These are phyloP conservation scores for Meloe dianella DNA, from an alignment of 2,888 invertebrate species.

Conservation along the genomic window DNA sequence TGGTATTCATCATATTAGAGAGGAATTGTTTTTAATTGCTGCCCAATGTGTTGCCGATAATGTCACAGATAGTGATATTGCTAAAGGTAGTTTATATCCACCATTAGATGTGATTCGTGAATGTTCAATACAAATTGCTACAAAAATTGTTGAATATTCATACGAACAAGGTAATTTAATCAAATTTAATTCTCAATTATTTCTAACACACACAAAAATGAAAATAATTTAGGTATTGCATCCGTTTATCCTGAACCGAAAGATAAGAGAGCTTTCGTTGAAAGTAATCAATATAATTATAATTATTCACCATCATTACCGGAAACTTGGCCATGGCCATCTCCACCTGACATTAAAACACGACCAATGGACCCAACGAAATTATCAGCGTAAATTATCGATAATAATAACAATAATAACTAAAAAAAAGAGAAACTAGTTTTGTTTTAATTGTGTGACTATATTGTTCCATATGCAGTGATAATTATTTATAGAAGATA, in stretches of 20 bases:
- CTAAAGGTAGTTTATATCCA: constrained; percentile 89
- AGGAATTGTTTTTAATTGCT: constrained; percentile 91
- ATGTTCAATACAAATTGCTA: constrained; percentile 89
- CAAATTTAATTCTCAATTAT: too few species aligned
- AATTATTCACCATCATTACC: constrained; percentile 82
- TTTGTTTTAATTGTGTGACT: too few species aligned
- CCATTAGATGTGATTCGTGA: constrained; percentile 68
- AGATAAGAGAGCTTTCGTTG: constrained; percentile 74
- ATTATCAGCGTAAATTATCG: constrained; percentile 44
- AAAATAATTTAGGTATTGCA: constrained; percentile 84
- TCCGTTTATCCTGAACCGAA: constrained; percentile 86
- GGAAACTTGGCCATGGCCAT: constrained; percentile 68
- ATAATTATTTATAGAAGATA: constrained; percentile 8
- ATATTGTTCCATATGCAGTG: constrained; percentile 12
- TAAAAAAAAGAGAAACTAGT: too few species aligned
- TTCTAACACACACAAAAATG: too few species aligned
- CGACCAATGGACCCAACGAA: constrained; percentile 52
- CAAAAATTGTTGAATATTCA: constrained; percentile 78
- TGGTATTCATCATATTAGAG: constrained; percentile 87
- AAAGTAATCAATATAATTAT: constrained; percentile 77
- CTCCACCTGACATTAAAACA: constrained; percentile 51
- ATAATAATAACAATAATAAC: too few species aligned
- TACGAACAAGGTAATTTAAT: constrained; percentile 78
- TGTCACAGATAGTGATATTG: constrained; percentile 81
- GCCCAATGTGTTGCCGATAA: constrained; percentile 70